Base-by-base conservation (phyloP, 37 sponge, comb jelly and placozoan genomes). In the Bolinopsis microptera region DNA sequence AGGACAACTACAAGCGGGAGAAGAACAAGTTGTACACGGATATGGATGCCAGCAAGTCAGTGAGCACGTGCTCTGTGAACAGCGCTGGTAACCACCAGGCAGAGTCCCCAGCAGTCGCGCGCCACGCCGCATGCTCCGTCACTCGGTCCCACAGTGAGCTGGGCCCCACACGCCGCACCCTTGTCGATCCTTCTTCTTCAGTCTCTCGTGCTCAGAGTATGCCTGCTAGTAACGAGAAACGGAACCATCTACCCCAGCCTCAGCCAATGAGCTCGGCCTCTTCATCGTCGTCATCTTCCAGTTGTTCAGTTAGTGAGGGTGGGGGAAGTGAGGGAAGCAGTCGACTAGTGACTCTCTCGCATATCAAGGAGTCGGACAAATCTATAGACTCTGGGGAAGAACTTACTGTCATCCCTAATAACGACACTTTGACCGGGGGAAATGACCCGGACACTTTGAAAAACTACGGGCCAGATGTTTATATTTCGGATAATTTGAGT, bases 181-280 rank as follows among this genome's bases (percentile, higher is more conserved):
- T 24, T 2, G n/a, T 38, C 90, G 90, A 86, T 25, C 36, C 90
- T 3, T 2, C 35, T 1, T 77, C 80, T 8, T 86, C 90, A 1
- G 90, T 86, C n/a, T 28, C 90, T 5, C 90, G 90, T 13, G 90
- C 61, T 13, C 90, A 86, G 90, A 86, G 90, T 26, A 86, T 86
- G 90, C 90, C 90, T 3, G 90, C 90, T 0, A 86, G 90, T 48
- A 86, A 86, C 31, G 90, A 86, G 25, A 38, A 34, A 21, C 90
- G 90, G 16, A 39, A 39, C 61, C 61, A 24, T 3, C 38, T n/a
- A 0, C 90, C 61, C 26, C 82, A 31, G 23, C 8, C 82, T 37
- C 90, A 35, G 25, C 26, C 90, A 2, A 86, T 86, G 0, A n/a
- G 38, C 1, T 86, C 90, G 21, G 34, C 90, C 1, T 86, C 90